These are phyloP conservation scores for Dicaeum eximium DNA, from an alignment of 2,113 vertebrate genomes.

Conservation along the genomic window DNA sequence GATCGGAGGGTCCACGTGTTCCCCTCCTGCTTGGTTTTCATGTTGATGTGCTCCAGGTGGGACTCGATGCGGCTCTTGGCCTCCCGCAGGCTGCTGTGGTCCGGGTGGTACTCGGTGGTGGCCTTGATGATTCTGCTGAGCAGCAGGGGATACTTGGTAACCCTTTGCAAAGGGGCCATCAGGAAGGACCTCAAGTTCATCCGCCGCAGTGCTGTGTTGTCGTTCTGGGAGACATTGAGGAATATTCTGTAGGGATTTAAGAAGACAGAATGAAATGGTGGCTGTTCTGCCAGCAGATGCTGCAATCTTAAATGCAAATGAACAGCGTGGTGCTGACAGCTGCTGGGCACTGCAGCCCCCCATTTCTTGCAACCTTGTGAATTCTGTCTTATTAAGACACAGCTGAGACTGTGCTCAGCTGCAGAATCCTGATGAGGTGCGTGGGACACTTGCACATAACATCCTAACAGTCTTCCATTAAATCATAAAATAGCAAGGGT, in stretches of 20 bases:
- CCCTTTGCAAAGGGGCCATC: constrained; percentile 89
- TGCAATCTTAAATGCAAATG: constrained; percentile 1
- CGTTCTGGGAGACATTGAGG: constrained; percentile 90
- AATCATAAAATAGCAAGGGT: neutral
- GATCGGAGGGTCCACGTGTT: constrained; percentile 87
- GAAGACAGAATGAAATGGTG: neutral
- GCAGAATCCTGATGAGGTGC: neutral
- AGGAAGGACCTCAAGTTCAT: constrained; percentile 93
- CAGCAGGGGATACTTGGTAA: constrained; percentile 89
- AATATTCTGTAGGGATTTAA: constrained; percentile 81
- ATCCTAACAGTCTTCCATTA: neutral
- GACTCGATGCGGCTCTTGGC: constrained; percentile 90
- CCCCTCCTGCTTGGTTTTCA: constrained; percentile 90
- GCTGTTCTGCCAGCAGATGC: neutral
- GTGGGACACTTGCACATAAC: neutral
- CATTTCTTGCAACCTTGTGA: neutral
- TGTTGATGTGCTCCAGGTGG: constrained; percentile 93
- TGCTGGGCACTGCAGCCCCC: neutral
- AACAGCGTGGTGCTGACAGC: neutral
- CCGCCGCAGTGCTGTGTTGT: constrained; percentile 87
- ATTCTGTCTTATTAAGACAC: neutral
- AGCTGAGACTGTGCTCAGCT: neutral
- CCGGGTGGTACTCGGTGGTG: constrained; percentile 84
- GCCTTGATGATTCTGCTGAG: constrained; percentile 88
- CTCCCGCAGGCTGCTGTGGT: constrained; percentile 81